phyloP scores from a whole-genome alignment of 2,797 vertebrate species.

The Labeo calbasu region DNA sequence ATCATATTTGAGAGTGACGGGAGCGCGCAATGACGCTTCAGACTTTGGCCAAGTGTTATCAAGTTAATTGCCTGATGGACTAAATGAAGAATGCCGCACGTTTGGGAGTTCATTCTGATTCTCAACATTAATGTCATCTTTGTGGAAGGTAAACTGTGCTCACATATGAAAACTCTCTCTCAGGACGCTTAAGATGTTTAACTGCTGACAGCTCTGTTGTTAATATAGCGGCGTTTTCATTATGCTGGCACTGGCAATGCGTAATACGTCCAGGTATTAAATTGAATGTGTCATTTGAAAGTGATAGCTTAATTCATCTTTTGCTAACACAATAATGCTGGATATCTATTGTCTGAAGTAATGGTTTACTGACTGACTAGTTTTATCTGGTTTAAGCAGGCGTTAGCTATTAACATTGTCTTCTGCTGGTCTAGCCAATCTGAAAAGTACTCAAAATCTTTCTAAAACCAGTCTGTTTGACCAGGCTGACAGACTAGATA shows the following conservation, averaged over 20 bases:
- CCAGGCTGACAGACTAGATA: neutral
- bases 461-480: neutral
- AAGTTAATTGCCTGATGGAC: constrained; percentile 60
- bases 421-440: neutral
- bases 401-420: neutral
- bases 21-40: constrained; percentile 32
- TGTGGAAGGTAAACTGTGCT: constrained; percentile 70
- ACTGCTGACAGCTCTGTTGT: neutral
- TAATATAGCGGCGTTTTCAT: neutral
- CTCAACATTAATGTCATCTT: constrained; percentile 72
- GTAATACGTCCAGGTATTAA: neutral
- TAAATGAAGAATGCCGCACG: constrained; percentile 76
- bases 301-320: neutral
- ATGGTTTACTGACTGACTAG: neutral
- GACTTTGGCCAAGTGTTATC: constrained; percentile 44
- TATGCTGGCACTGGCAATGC: neutral
- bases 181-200: neutral
- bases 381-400: neutral
- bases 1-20: constrained; percentile 13
- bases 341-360: neutral
- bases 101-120: constrained; percentile 73
- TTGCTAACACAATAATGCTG: neutral
- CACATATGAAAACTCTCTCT: constrained; percentile 18
- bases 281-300: neutral
- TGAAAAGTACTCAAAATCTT: neutral